phyloP scores from a whole-genome alignment of 2,888 invertebrate species.

The Nymphalis urticae region DNA sequence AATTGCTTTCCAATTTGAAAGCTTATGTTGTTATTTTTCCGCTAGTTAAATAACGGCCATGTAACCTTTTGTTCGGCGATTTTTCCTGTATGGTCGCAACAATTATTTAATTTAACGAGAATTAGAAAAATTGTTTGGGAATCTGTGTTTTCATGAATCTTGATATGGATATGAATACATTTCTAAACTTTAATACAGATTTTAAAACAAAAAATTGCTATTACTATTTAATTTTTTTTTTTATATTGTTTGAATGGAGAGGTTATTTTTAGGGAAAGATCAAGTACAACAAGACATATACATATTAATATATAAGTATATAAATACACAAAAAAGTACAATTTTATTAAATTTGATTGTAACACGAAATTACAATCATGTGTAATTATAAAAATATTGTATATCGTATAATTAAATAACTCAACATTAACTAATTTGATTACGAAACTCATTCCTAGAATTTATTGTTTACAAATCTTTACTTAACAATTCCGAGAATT shows the following conservation, averaged over 20 bases:
- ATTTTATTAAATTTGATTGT: too few relatives aligned
- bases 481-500: not conserved
- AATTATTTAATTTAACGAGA: not conserved
- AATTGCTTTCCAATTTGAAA: slow-evolving; percentile 42
- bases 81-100: not conserved
- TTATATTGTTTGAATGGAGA: too few relatives aligned
- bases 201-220: too few relatives aligned
- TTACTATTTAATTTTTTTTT: too few relatives aligned
- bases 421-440: slow-evolving; percentile 13
- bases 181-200: too few relatives aligned
- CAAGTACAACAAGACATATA: too few relatives aligned
- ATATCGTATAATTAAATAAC: not conserved
- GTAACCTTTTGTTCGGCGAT: slow-evolving; percentile 14
- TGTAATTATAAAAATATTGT: not conserved
- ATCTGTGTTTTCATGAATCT: too few relatives aligned
- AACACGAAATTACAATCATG: too few relatives aligned
- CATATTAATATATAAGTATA: too few relatives aligned
- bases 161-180: too few relatives aligned
- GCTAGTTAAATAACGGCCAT: slow-evolving; percentile 13
- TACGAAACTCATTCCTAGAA: slow-evolving; percentile 21
- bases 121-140: not conserved
- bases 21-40: slow-evolving; percentile 27
- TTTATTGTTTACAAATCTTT: slow-evolving; percentile 17
- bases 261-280: too few relatives aligned
- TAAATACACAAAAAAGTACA: too few relatives aligned